Base-by-base conservation (phyloP, 23 tunicate species). In the Trididemnum clinides region DNA sequence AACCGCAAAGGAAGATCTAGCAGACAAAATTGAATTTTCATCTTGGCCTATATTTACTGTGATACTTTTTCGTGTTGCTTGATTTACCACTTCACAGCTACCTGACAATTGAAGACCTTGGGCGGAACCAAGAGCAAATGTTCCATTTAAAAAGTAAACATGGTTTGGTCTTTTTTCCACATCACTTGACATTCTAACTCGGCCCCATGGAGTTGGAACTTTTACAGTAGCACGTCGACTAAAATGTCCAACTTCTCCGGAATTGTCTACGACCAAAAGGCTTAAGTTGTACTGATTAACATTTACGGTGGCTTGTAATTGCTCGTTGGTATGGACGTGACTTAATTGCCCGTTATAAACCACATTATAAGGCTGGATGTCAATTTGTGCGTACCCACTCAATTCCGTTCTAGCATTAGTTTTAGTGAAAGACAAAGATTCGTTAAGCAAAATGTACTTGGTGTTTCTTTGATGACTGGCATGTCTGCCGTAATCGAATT, bases 171-270 rank as follows among this genome's bases (percentile, higher is more conserved):
- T 88, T 33, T 88, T 83, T 0, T 19, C 75, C 15, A 88, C 31
- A 2, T 28, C 50, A 12, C 82, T 72, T 28, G 38, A 28, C 50
- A 36, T 29, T 64, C 35, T 50, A n/a, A 88, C 18, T 1, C 20
- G 33, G 30, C 87, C 87, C 92, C 92, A 88, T n/a, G 92, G 87
- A 7, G 92, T 88, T 49, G 92, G 92, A 49, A 80, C 33, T 51
- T 62, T 33, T 22, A 83, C 20, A 22, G 27, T n/a, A 29, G 73
- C 22, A 10, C 20, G 35, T 25, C 57, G 34, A 83, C 73, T 31
- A 3, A 88, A 0, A 7, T 58, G 83, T 6, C 82, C 89, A 62
- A 54, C 73, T 4, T 21, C 23, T 1, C 74, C 39, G 23, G 83
- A 58, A 49, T 34, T 49, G 69, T 88, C 83, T 34, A 82, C 39